Conservation (phyloP, 2,888 invertebrate species). For the Sepiola atlantica region DNA sequence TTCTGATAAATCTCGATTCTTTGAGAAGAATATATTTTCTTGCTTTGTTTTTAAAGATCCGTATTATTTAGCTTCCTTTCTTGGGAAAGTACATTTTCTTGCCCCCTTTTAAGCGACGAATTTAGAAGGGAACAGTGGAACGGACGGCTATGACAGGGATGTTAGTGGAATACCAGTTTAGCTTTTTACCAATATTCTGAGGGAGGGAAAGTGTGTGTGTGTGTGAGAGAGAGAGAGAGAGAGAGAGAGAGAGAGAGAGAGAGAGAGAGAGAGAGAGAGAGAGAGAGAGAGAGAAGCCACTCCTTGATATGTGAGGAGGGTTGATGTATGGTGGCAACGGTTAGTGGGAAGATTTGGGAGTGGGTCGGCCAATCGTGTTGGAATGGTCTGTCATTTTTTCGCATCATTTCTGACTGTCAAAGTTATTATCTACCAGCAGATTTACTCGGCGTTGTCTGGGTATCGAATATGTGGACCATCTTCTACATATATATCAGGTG, state of each 20-base stretch:
- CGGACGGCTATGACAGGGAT: background rate
- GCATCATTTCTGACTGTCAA: background rate
- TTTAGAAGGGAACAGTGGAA: background rate
- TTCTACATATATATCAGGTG: no score
- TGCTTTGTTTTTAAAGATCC: background rate
- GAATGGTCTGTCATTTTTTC: background rate
- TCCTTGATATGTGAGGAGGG: background rate
- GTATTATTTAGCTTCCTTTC: background rate
- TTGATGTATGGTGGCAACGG: background rate
- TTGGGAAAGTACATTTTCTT: background rate
- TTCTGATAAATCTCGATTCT: background rate
- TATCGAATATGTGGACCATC: no score
- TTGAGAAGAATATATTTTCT: background rate
- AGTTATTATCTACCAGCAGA: no score
- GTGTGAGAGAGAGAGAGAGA: background rate
- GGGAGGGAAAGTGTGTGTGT: background rate
- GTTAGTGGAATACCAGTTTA: background rate
- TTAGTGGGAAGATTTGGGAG: background rate
- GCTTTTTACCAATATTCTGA: background rate
- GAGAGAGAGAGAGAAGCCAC: background rate
- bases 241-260: background rate
- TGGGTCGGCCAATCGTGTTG: no score
- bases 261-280: background rate
- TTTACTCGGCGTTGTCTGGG: no score
- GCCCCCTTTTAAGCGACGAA: background rate